Conservation (phyloP, 2,888 invertebrate genomes). For the Athalia rosae region DNA sequence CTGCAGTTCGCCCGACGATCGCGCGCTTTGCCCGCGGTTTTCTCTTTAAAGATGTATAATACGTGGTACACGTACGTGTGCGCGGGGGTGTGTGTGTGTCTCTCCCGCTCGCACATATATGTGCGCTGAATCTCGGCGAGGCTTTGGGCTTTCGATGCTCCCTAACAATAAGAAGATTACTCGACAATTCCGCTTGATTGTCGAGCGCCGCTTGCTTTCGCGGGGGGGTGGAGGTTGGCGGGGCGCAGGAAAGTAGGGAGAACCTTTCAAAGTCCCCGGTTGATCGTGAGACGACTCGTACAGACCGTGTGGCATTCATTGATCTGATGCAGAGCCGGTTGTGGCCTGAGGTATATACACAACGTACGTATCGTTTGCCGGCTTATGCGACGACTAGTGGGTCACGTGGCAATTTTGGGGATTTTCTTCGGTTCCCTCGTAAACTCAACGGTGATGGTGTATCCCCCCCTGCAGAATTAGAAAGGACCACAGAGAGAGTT, state of each 20-base stretch:
- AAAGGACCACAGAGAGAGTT: not conserved
- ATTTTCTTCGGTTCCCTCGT: slow-evolving; percentile 25
- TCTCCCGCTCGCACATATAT: no score
- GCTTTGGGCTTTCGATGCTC: not conserved
- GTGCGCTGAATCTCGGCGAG: no score
- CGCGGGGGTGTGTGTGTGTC: not conserved
- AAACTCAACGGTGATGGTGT: not conserved
- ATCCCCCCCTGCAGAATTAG: not conserved
- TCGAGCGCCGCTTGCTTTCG: slow-evolving; percentile 25
- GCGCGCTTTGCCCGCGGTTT: not conserved
- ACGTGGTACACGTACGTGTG: not conserved
- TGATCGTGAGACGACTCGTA: slow-evolving; percentile 35
- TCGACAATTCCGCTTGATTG: slow-evolving; percentile 37
- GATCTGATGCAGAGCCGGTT: not conserved
- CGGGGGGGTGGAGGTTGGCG: not conserved
- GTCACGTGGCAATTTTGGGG: slow-evolving; percentile 34
- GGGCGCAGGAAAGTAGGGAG: no score
- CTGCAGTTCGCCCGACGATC: not conserved
- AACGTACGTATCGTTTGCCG: not conserved
- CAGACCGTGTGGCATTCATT: slow-evolving; percentile 21
- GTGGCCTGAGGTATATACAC: not conserved
- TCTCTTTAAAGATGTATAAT: slow-evolving; percentile 16
- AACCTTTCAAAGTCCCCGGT: slow-evolving; percentile 19
- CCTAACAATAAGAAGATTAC: slow-evolving; percentile 30
- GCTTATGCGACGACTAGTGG: slow-evolving; percentile 24